Base-by-base conservation (phyloP, 1,140 invertebrate species). In the Eueides isabella region DNA sequence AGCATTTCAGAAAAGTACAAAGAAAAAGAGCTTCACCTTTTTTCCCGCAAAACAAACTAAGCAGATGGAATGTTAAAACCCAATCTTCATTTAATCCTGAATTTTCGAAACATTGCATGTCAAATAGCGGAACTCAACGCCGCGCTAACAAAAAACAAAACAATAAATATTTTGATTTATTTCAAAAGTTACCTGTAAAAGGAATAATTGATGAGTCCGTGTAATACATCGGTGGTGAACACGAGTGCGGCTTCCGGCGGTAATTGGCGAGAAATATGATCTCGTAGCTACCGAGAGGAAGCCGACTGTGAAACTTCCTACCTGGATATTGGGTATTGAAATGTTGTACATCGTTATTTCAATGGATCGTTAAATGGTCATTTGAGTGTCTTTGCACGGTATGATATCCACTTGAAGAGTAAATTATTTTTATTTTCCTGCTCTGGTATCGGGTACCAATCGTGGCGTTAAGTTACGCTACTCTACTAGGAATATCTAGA, bases 191-290 rank as follows among this genome's bases (percentile, higher is more conserved):
- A 55, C 48, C 19, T 55, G 12, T 55, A 55, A 55, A 55, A n/a
- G 26, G 48, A 55, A n/a, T 55, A 55, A 55, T 55, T 55, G 48
- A 55, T 55, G 48, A 55, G 48, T 26, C 26, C 9, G 48, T 55
- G 48, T 55, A 55, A 26, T 26, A 55, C 48, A 55, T 26, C 11
- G 48, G 12, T 26, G 48, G 48, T 26, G 41, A 44, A 55, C 35
- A 38, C 48, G 48, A 55, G 48, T 23, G 48, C 48, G 48, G 48
- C 48, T 35, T 38, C 66, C 72, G 76, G 75, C 75, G 72, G 76
- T 85, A 83, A 83, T 85, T 85, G 83, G 67, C 76, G 79, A 66
- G 83, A 78, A 85, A 85, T 72, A 69, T 76, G 77, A 83, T 72
- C 63, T 44, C 64, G 23, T 28, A 29, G 33, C 48, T 55, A 26